Evolutionary conservation across 2,888 invertebrate species (phyloP), one percentile per base, ranked within the genome.

Genomic region (Theodoxus fluviatilis): DNA sequence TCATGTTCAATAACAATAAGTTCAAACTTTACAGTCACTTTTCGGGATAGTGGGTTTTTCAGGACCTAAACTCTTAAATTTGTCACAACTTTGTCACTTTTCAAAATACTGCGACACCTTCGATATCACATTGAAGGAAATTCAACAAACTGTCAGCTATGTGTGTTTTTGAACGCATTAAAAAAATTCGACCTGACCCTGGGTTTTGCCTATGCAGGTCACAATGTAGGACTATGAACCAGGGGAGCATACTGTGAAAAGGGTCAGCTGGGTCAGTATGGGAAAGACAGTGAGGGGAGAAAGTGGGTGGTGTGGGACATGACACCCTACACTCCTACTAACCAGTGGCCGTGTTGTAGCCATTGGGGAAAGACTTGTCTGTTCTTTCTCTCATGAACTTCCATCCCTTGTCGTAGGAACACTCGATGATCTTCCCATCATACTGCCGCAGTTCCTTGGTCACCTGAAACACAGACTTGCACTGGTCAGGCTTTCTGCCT

Each of bases 301-400:
- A n/a, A n/a, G n/a, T 31, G n/a, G 35, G 33, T 28, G 31, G 18
- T 59, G 18, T 25, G n/a, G n/a, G n/a, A n/a, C n/a, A 38, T 40
- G 1, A 35, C 15, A 9, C 18, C 18, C 3, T 15, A 28, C 18
- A 43, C 4, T n/a, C n/a, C 22, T 22, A 75, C 81, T 68, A 79
- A 94, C 94, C 92, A 80, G 89, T 85, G 2, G 97, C 98, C 12
- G 99, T 99, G 7, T 89, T 90, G 77, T 87, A 92, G 76, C 94
- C 93, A 88, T 99, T 99, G 0, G 99, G 98, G 87, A 92, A 94
- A 0, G 95, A 94, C 88, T 99, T 99, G 88, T 99, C 99, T 0
- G 94, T 96, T 76, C 99, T 90, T 86, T 96, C 94, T 71, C 98
- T 90, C 94, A 99, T 94, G 85, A 94, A 96, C 67, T 92, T 91